These are phyloP conservation scores for Phaethornis superciliosus DNA, from an alignment of 2,113 vertebrate species.

Conservation along the genomic window DNA sequence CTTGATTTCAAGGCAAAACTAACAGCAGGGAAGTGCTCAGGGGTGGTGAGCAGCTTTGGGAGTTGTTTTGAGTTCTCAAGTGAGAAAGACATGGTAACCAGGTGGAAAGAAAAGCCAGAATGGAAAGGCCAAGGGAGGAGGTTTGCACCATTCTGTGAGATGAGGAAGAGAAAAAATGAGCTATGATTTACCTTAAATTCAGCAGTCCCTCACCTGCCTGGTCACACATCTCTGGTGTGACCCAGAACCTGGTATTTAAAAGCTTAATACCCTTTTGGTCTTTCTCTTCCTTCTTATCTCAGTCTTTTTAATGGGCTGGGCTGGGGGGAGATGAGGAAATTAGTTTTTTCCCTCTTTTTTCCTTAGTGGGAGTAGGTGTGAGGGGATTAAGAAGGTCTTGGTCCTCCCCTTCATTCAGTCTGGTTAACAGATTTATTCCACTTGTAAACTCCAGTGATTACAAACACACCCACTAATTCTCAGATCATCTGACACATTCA, in stretches of 20 bases:
- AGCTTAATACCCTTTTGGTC: background rate
- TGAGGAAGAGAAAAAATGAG: background rate
- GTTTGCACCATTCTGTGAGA: rapidly evolving
- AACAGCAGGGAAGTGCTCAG: background rate
- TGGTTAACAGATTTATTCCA: constrained; percentile 32
- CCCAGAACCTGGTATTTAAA: background rate
- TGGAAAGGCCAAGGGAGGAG: background rate
- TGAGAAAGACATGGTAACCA: background rate
- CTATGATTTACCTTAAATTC: background rate
- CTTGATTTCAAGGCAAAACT: background rate
- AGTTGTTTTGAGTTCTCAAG: background rate
- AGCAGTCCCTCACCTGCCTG: background rate
- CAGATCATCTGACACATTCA: constrained; percentile 15
- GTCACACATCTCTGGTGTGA: background rate
- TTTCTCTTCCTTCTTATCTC: background rate
- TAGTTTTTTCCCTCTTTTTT: constrained; percentile 24
- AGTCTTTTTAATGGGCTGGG: background rate
- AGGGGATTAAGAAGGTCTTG: constrained; percentile 17
- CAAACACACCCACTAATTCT: constrained; percentile 9
- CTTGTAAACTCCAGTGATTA: constrained; percentile 11
- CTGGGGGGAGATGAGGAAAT: background rate
- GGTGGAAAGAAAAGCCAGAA: background rate
- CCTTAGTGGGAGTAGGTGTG: background rate
- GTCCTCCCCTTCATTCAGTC: background rate
- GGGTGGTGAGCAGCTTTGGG: background rate